Base-by-base conservation (phyloP, 2,113 vertebrate species). In the Tor tambroides region DNA sequence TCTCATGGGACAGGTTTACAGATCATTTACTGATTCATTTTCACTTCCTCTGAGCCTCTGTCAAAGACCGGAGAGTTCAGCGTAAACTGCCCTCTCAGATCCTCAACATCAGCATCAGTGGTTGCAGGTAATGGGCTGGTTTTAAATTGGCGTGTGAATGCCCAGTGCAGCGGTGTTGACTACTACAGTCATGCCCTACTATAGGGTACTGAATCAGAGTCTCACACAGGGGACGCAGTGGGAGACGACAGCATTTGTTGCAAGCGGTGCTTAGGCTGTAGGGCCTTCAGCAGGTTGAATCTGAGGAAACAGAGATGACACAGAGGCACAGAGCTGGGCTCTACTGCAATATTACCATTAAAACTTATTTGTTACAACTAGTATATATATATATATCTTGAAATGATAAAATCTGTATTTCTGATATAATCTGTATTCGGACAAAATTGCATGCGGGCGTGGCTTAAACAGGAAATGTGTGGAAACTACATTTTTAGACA, bases 211-310 rank as follows among this genome's bases (percentile, higher is more conserved):
- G 89, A 84, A 91, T 87, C 85, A 86, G 85, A 91, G 88, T 91
- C 95, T 95, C 95, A 96, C 95, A 91, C 92, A 76, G 94, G 92
- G 21, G 92, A 86, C 43, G 89, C 79, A 15, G 91, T 76, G 38
- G 89, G 90, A 91, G 94, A 93, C 15, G 92, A 85, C 91, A 93
- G 87, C 87, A 95, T 94, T 92, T 94, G 94, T 91, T 95, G 94
- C 91, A 94, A 92, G 87, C 92, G 94, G n/a, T 91, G 94, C 93
- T 95, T 95, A 91, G 95, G 93, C 92, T 95, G 95, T 91, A 95
- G 92, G 83, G 38, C 94, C 92, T 94, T 95, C 92, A 96, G 92
- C 78, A 95, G 94, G 94, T 95, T 95, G 94, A 95, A 95, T 95
- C 95, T 96, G 93, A 92, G 91, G 88, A 92, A 80, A 21, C 54